Base-by-base conservation (phyloP, 2,797 vertebrate genomes). In the Denticeps clupeoides region DNA sequence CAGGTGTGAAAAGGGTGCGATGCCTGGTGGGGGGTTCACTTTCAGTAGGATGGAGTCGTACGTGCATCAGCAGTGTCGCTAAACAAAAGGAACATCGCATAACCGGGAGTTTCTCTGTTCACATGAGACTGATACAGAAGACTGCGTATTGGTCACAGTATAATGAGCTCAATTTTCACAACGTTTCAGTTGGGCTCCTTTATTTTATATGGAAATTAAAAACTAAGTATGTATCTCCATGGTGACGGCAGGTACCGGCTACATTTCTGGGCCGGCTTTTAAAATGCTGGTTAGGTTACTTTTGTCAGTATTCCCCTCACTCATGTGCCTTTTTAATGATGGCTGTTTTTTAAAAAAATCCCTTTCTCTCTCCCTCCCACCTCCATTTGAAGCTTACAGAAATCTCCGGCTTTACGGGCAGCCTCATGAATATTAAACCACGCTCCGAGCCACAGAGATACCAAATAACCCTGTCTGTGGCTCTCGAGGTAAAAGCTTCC, bases 401-500 rank as follows among this genome's bases (percentile, higher is more conserved):
- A 27, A 68, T 59, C 41, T 53, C 51, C 26, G 32, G 26, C 29
- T 59, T 45, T 53, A 57, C 54, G 49, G 45, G 33, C 19, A 37
- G 38, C 33, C 51, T 70, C 52, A 68, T 72, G 58, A 64, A 73
- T 77, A 71, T 68, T 72, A 65, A 77, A 65, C 45, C 19, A 1
- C 35, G 59, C 61, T 61, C 45, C 35, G 41, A 70, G 63, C 58
- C 46, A 58, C 52, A 18, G 47, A 45, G 23, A 55, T 70, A 56
- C 56, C 49, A 56, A 52, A 48, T 50, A 54, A 62, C 60, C 16
- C 16, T 28, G 41, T 33, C 49, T 55, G 50, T 55, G 59, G 56
- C 47, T 42, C 37, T 35, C 47, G 28, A 51, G 47, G 27, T 60
- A 38, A 52, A 21, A 32, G 52, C 44, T 66, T 65, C n/a, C n/a